Base-by-base conservation (phyloP, 1,140 invertebrate genomes). In the Forficula auricularia region DNA sequence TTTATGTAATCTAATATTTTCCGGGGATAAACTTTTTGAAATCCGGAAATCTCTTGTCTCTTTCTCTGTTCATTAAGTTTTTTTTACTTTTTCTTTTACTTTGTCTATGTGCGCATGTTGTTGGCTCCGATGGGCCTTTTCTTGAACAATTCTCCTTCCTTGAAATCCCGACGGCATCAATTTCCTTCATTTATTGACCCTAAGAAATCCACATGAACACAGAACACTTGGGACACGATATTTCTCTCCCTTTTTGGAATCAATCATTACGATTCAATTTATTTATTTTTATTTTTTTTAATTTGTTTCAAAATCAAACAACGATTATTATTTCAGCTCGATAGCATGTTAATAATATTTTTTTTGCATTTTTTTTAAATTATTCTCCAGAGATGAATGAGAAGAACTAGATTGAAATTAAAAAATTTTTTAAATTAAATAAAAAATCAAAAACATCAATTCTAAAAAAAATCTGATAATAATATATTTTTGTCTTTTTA, bases 401-500 rank as follows among this genome's bases (percentile, higher is more conserved):
- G 22, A 27, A 6, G 10, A 27, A 27, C 4, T 12, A 9, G 19
- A 30, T 47, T 40, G 14, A 43, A 31, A 42, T 39, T 30, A 18
- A 19, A 40, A 49, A n/a, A 16, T 27, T 27, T 27, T 27, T 27
- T 27, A 6, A 27, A 6, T 27, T 27, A 27, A 6, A 27, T n/a
- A n/a, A n/a, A n/a, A n/a, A n/a, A n/a, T n/a, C n/a, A n/a, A n/a
- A n/a, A n/a, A n/a, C n/a, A n/a, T n/a, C n/a, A n/a, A n/a, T n/a
- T n/a, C n/a, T n/a, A n/a, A n/a, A n/a, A n/a, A n/a, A n/a, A n/a
- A n/a, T n/a, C n/a, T 22, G 13, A n/a, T 48, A 13, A 14, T 36
- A 36, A 36, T 36, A 36, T 36, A 4, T 36, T 51, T 56, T 43
- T 57, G 4, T 4, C 22, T 27, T 27, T 57, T 54, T 58, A 68